Evolutionary conservation across 1,140 invertebrate species (phyloP).

Genomic region (Zaprionus inermis): DNA sequence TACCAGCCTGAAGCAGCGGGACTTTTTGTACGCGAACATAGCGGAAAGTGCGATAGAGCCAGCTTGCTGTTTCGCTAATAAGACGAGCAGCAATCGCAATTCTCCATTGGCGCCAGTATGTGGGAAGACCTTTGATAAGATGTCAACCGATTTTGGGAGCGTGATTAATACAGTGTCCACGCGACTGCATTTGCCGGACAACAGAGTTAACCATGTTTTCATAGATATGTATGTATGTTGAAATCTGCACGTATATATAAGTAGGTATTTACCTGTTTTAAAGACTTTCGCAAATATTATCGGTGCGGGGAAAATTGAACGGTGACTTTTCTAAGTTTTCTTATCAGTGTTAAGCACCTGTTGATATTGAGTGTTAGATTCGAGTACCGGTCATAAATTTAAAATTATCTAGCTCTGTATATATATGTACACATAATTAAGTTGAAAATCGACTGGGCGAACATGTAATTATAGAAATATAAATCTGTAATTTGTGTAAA

Average conservation of each 20-base stretch:
- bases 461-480: background rate
- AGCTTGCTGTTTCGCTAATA: no score
- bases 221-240: background rate
- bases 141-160: conserved; percentile 3
- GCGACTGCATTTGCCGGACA: background rate
- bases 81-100: conserved; percentile 9
- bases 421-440: background rate
- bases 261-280: background rate
- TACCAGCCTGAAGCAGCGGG: conserved; percentile 48
- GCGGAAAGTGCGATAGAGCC: conserved; percentile 17
- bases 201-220: conserved; percentile 9
- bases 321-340: conserved; percentile 38
- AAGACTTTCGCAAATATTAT: conserved; percentile 25
- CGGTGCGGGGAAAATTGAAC: conserved; percentile 26
- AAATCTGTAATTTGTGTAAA: background rate
- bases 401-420: conserved; percentile 12
- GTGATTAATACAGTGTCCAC: conserved; percentile 44
- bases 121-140: conserved; percentile 52
- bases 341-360: conserved; percentile 50
- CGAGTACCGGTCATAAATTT: conserved; percentile 48
- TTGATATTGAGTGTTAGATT: conserved; percentile 46
- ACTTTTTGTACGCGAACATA: conserved; percentile 53
- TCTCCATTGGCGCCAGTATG: conserved; percentile 16
- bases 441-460: background rate
- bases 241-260: background rate